A percentile compares a stretch with the other conserved stretches of the same genome.
phyloP scores from a whole-genome alignment of 2,888 invertebrate genomes.

The Epinotia nisella region DNA sequence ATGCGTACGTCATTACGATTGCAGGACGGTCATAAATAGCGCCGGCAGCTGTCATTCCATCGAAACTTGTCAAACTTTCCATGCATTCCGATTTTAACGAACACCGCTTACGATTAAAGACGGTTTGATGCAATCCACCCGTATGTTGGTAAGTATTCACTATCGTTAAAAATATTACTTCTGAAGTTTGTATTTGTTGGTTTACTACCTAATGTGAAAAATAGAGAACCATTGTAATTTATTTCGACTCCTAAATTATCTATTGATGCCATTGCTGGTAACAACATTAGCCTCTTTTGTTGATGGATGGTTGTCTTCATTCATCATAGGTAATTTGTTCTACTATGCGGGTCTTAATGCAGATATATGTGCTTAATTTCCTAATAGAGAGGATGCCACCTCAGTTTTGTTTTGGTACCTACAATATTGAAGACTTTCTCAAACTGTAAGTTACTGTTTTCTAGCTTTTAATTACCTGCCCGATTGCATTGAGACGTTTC shows the following conservation, averaged over 20 bases:
- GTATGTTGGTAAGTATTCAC: too few relatives aligned
- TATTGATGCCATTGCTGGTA: constrained; percentile 12
- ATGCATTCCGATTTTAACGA: too few relatives aligned
- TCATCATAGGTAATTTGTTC: not conserved
- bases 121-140: too few relatives aligned
- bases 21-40: too few relatives aligned
- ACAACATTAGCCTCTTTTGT: constrained; percentile 33
- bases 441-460: not conserved
- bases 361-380: constrained; percentile 10
- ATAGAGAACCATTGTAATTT: not conserved
- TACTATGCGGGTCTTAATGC: constrained; percentile 1
- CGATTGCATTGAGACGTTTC: too few relatives aligned
- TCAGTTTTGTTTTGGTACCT: not conserved
- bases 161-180: not conserved
- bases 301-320: constrained; percentile 16
- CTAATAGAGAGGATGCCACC: not conserved
- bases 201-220: not conserved
- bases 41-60: too few relatives aligned
- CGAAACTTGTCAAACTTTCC: too few relatives aligned
- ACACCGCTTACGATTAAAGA: too few relatives aligned
- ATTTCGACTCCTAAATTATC: not conserved
- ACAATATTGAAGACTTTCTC: not conserved
- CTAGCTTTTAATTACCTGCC: too few relatives aligned
- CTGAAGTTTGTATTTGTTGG: not conserved
- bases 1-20: too few relatives aligned